Evolutionary conservation across 2,113 vertebrate genomes (phyloP).

Genomic region (Daphoenositta chrysoptera): DNA sequence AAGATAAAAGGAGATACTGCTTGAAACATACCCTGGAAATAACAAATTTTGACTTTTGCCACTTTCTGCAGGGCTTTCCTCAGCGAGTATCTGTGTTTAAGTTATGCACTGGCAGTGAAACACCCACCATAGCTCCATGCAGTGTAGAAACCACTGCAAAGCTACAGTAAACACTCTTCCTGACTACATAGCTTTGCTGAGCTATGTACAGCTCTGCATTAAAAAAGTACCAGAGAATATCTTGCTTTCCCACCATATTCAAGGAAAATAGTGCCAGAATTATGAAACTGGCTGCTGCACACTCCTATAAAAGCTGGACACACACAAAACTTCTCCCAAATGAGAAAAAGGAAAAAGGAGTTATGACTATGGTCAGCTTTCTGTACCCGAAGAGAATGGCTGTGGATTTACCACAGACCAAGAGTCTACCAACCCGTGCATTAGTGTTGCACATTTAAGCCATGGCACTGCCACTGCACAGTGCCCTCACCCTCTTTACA

Average conservation of each 20-base stretch:
- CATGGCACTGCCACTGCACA: neutral
- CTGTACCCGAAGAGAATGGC: neutral
- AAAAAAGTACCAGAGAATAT: neutral
- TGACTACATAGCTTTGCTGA: neutral
- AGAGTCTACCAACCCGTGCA: neutral
- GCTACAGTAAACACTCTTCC: neutral
- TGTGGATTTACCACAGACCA: neutral
- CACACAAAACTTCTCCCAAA: rapidly evolving
- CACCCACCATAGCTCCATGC: neutral
- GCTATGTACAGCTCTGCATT: neutral
- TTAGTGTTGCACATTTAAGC: neutral
- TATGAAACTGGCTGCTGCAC: neutral
- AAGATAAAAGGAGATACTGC: neutral
- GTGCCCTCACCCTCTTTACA: neutral
- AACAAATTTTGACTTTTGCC: neutral
- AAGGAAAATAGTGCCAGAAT: neutral
- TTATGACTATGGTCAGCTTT: neutral
- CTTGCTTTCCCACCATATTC: neutral
- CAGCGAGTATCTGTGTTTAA: neutral
- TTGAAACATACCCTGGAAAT: neutral
- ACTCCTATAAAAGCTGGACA: neutral
- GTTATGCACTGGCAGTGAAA: neutral
- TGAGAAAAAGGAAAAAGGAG: neutral
- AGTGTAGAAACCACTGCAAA: neutral
- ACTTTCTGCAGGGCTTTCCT: neutral